Evolutionary conservation across 2,113 vertebrate species (phyloP), one percentile per base, ranked within the genome.

Genomic region (Poecile atricapillus): DNA sequence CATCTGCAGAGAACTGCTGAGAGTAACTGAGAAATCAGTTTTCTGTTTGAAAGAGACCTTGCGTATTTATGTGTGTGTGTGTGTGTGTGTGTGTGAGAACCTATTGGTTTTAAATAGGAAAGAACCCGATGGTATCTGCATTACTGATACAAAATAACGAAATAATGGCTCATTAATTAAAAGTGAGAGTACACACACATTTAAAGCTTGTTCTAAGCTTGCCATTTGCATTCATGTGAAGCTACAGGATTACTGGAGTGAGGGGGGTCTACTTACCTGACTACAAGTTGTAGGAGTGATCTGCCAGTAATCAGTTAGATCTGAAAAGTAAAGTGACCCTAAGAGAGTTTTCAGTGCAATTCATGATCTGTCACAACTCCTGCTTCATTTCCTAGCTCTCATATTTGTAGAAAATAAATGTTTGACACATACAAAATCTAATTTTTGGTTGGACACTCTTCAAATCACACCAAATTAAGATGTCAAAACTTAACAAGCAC

Each of bases 71-170:
- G 8, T 58, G 8, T 76, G 20, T 33, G 21, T 35, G 7, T 49
- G 30, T 52, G 4, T n/a, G 9, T 35, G 8, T 41, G 7, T 83
- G 11, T n/a, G 11, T 37, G 15, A 46, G 65, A 44, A 65, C 9
- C 20, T 65, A 15, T 9, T 55, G 15, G 41, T 31, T 55, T 65
- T 64, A 53, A 53, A 28, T 30, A 44, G 55, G 39, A 55, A 46
- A 20, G 7, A 86, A 77, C 24, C 10, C 58, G 69, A 30, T 0
- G 0, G 6, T 50, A 58, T 5, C 50, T 53, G 21, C 4, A n/a
- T 65, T 82, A 63, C 19, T 56, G 19, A 43, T 59, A 24, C 2
- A 39, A 91, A 65, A 68, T 31, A 68, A 62, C 3, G 49, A 91
- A 65, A 68, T 31, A 68, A 62, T 41, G 20, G 15, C 35, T 78